Percentiles rank a stretch among this genome's conserved stretches.
These are phyloP conservation scores for Enteromius argenteus DNA, from an alignment of 2,797 vertebrate genomes.

Conservation along the genomic window DNA sequence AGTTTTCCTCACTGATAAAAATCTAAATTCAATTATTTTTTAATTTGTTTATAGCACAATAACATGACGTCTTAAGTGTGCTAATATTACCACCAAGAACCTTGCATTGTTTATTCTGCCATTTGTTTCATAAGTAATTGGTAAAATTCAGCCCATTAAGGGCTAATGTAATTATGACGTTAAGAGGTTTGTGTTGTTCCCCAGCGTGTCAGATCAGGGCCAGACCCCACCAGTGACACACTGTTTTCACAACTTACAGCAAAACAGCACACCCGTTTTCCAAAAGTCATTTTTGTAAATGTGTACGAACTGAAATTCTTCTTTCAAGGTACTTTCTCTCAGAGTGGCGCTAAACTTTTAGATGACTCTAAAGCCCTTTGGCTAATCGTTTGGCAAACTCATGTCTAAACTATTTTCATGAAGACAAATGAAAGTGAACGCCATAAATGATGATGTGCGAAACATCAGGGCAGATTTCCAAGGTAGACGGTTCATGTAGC, in stretches of 20 bases:
- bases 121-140: constrained; percentile 17
- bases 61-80: constrained; percentile 17
- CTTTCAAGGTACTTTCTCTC: constrained; percentile 21
- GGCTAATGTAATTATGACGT: constrained; percentile 57
- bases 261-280: constrained; percentile 50
- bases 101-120: constrained; percentile 22
- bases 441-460: neutral
- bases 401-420: constrained; percentile 4
- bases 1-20: constrained; percentile 36
- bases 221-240: constrained; percentile 33
- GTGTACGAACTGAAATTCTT: neutral
- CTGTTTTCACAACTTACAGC: constrained; percentile 56
- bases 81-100: constrained; percentile 4
- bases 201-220: neutral
- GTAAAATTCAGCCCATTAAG: constrained; percentile 32
- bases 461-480: constrained; percentile 30
- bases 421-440: constrained; percentile 4
- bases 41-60: constrained; percentile 49
- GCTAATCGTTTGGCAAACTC: neutral
- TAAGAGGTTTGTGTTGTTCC: constrained; percentile 23
- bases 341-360: neutral
- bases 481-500: neutral
- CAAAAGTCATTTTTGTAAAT: constrained; percentile 54
- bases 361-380: neutral
- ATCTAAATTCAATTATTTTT: constrained; percentile 53